Percentiles rank a stretch among this genome's conserved stretches.
These are phyloP conservation scores for Chalcosyrphus nemorum DNA, from an alignment of 2,888 invertebrate species.

Conservation along the genomic window DNA sequence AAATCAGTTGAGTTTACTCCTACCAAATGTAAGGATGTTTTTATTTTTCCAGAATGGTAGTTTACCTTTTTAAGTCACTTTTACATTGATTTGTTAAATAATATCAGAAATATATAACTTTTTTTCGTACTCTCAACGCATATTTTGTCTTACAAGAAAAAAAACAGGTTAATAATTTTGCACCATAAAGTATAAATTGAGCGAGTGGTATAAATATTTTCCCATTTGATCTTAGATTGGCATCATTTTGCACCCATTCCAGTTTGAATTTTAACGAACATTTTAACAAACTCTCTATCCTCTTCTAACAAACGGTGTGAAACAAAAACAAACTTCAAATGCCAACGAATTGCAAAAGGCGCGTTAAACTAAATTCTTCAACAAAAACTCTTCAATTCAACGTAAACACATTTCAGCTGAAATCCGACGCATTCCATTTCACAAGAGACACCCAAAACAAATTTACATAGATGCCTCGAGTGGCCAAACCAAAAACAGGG, in stretches of 20 bases:
- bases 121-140: no score
- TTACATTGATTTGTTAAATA: no score
- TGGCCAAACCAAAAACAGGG: slow-evolving; percentile 60
- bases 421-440: not conserved
- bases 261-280: slow-evolving; percentile 56
- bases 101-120: no score
- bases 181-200: not conserved
- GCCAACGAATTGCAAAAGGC: slow-evolving; percentile 52
- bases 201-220: slow-evolving; percentile 5
- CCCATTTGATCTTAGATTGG: not conserved
- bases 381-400: no score
- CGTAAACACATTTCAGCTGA: not conserved
- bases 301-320: not conserved
- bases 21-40: no score
- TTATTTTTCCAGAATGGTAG: no score
- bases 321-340: slow-evolving; percentile 64
- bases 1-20: no score
- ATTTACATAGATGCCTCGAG: slow-evolving; percentile 70
- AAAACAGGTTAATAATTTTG: not conserved
- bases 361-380: slow-evolving; percentile 25
- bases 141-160: no score
- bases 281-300: not conserved
- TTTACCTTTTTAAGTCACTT: no score
- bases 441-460: not conserved
- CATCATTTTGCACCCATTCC: slow-evolving; percentile 12